These are phyloP conservation scores for Passer montanus DNA, from an alignment of 2,113 vertebrate species.

Conservation along the genomic window DNA sequence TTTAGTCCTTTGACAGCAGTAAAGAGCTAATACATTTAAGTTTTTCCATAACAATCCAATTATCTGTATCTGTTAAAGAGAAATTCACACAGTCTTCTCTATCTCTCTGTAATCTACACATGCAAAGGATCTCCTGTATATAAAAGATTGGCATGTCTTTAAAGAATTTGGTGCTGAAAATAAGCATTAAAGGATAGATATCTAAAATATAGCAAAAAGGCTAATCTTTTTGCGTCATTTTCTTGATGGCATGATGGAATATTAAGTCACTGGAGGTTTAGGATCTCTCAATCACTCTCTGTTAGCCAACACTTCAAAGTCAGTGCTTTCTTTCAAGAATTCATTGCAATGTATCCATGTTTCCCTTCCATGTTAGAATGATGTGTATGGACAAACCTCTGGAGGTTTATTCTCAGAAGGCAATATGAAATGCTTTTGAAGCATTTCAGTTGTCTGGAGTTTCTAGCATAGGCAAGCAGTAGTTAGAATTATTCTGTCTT, in stretches of 20 bases:
- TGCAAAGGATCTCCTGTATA: not conserved
- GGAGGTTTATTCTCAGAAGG: not conserved
- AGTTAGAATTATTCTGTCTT: not conserved
- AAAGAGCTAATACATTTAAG: not conserved
- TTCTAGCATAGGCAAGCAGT: not conserved
- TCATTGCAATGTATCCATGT: not conserved
- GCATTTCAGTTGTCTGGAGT: not conserved
- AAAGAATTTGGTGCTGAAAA: not conserved
- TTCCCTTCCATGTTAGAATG: not conserved
- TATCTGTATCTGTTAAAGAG: not conserved
- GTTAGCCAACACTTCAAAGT: not conserved
- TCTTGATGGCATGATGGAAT: not conserved
- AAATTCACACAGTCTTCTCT: not conserved
- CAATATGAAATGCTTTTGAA: not conserved
- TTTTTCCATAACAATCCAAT: not conserved
- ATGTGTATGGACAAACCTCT: not conserved
- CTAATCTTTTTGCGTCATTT: not conserved
- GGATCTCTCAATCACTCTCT: not conserved
- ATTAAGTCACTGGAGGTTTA: not conserved
- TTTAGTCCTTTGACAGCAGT: not conserved
- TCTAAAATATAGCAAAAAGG: not conserved
- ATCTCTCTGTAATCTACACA: not conserved
- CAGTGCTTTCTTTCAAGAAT: not conserved
- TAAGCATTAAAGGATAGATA: not conserved
- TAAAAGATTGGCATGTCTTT: not conserved